Evolutionary conservation across 2,113 vertebrate species (phyloP), one percentile per base, ranked within the genome.

Genomic region (Actinemys pallida): DNA sequence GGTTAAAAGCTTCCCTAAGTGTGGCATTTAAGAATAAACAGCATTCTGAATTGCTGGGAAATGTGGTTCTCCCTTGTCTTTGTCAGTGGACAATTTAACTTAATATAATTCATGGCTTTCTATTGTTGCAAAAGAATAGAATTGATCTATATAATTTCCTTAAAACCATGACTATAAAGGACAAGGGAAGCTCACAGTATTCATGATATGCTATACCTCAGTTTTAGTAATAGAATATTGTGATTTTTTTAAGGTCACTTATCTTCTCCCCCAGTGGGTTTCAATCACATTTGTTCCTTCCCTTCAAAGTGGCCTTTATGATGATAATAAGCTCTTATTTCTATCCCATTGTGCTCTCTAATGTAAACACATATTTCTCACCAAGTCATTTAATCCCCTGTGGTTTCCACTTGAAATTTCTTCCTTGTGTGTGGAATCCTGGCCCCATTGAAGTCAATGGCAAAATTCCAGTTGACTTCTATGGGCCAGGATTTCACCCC

Each of bases 21-120:
- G 16, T 53, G 24, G 47, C 35, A 24, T 50, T 52, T 53, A 53
- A 72, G n/a, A n/a, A 69, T 50, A 53, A 52, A 9, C 24, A 45
- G 65, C 39, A n/a, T 72, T 83, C 88, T 83, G 92, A 85, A 84
- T 83, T n/a, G 49, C 87, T 95, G 93, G 93, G 90, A 96, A 97
- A 92, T 35, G 86, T 50, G 11, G 50, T 85, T 83, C 6, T 87
- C 25, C 35, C n/a, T 29, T n/a, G 29, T 65, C 17, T 57, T 57
- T 42, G 10, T 45, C 42, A 81, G 31, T 9, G 31, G 35, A 35
- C 81, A 91, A 49, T 17, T 29, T 45, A 69, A 24, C 25, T 52
- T 13, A 39, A 52, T 17, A 81, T 47, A 9, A 53, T 59, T 81
- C 49, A 57, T 90, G 31, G 8, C 29, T 62, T 75, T 91, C 9